Conservation (phyloP, 23 tunicate species). For the Trididemnum clinides region DNA sequence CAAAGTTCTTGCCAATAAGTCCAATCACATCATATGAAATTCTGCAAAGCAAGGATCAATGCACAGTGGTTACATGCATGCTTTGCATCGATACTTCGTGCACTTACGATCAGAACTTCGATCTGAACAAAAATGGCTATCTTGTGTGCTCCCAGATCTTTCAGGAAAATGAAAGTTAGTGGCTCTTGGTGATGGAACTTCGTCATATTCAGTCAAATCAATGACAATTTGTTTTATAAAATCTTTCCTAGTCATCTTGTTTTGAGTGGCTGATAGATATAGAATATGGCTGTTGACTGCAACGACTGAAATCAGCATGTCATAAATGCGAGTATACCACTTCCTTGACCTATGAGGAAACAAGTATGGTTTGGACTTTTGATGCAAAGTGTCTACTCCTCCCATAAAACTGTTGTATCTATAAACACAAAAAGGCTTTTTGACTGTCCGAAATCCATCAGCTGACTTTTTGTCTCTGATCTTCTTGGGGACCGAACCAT, state of each 20-base stretch:
- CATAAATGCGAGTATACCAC: slow-evolving; percentile 35
- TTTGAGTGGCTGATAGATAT: slow-evolving; percentile 13
- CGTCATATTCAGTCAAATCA: slow-evolving; percentile 20
- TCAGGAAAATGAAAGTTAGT: slow-evolving; percentile 22
- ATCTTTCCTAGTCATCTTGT: slow-evolving; percentile 2
- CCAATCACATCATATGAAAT: slow-evolving; percentile 29
- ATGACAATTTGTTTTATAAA: slow-evolving; percentile 13
- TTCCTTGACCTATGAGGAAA: slow-evolving; percentile 39
- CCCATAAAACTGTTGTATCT: slow-evolving; percentile 22
- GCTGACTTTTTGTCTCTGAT: slow-evolving; percentile 23
- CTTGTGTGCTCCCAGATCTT: slow-evolving; percentile 32
- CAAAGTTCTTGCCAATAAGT: slow-evolving; percentile 26
- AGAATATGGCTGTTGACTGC: slow-evolving; percentile 25
- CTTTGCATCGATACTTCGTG: slow-evolving; percentile 28
- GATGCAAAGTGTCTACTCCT: slow-evolving; percentile 17
- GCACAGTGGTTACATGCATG: slow-evolving; percentile 30
- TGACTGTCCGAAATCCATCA: background rate
- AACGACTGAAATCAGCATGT: slow-evolving; percentile 30
- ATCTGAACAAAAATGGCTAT: slow-evolving; percentile 32
- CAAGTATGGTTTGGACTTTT: slow-evolving; percentile 24
- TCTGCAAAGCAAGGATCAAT: slow-evolving; percentile 32
- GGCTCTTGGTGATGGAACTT: slow-evolving; percentile 29
- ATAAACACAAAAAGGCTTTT: slow-evolving; percentile 30
- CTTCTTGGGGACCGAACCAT: slow-evolving; percentile 24
- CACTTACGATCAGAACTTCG: slow-evolving; percentile 11